Percentiles rank a stretch among this genome's conserved stretches.
These are phyloP conservation scores for Rhadinocentrus ornatus DNA, from an alignment of 2,797 vertebrate species.

Conservation along the genomic window DNA sequence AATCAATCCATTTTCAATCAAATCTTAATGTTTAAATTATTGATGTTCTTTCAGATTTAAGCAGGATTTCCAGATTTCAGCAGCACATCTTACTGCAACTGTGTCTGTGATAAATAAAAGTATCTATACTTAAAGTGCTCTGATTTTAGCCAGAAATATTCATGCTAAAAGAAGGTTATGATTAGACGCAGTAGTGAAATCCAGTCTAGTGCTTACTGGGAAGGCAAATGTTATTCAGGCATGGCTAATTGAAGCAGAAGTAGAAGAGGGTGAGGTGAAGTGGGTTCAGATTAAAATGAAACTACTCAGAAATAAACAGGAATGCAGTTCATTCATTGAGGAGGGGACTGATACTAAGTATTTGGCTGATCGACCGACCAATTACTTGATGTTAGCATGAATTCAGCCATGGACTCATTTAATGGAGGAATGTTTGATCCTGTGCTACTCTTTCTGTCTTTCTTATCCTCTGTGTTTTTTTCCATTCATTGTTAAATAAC, in stretches of 20 bases:
- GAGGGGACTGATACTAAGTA: background rate
- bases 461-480: slow-evolving; percentile 3
- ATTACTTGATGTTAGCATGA: background rate
- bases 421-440: background rate
- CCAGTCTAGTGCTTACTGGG: background rate
- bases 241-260: background rate
- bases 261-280: background rate
- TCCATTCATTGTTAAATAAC: slow-evolving; percentile 52
- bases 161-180: background rate
- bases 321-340: background rate
- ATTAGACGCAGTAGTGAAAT: background rate
- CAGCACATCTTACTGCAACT: background rate
- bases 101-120: background rate
- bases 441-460: slow-evolving; percentile 11
- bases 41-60: background rate
- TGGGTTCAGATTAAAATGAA: background rate
- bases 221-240: background rate
- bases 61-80: background rate
- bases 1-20: no score
- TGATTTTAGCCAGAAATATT: background rate
- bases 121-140: background rate
- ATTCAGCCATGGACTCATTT: background rate
- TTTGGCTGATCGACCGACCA: background rate
- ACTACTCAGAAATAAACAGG: background rate
- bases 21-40: no score